phyloP scores from a whole-genome alignment of 2,113 vertebrate species.

The human region DNA sequence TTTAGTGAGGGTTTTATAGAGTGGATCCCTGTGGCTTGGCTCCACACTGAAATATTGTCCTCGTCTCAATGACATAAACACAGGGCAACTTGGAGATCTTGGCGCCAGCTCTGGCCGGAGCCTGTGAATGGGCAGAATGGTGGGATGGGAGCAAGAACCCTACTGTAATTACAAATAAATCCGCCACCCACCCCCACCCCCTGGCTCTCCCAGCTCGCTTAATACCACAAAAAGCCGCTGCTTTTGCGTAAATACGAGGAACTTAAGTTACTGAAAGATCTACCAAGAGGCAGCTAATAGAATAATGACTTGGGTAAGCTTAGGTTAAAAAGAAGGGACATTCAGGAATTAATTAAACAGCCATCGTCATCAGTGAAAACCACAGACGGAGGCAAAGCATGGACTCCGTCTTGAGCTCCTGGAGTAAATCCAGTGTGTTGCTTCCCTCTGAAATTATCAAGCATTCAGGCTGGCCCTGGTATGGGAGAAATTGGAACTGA shows the following conservation, averaged over 20 bases:
- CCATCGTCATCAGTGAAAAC: not conserved
- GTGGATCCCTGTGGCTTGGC: slow-evolving; percentile 90
- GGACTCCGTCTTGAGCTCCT: not conserved
- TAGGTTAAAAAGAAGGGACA: slow-evolving; percentile 64
- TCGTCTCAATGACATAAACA: slow-evolving; percentile 91
- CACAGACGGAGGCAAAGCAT: not conserved
- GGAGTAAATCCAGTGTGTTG: not conserved
- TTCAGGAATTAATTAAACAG: slow-evolving; percentile 37
- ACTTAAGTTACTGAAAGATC: slow-evolving; percentile 81
- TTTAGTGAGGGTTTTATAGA: slow-evolving; percentile 92
- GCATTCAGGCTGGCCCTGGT: not conserved
- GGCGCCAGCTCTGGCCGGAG: slow-evolving; percentile 89
- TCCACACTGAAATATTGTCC: slow-evolving; percentile 94
- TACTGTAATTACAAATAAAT: slow-evolving; percentile 86
- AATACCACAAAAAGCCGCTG: slow-evolving; percentile 80
- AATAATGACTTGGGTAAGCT: slow-evolving; percentile 78
- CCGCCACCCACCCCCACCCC: slow-evolving; percentile 37
- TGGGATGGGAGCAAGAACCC: slow-evolving; percentile 81
- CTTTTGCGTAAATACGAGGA: slow-evolving; percentile 81
- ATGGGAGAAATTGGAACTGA: slow-evolving; percentile 51
- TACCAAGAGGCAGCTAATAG: slow-evolving; percentile 82
- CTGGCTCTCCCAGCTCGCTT: slow-evolving; percentile 79
- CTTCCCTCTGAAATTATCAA: not conserved
- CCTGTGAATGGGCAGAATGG: slow-evolving; percentile 87
- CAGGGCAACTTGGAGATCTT: slow-evolving; percentile 88